Evolutionary conservation across 2,113 vertebrate species (phyloP).

Genomic region (Verasper variegatus): DNA sequence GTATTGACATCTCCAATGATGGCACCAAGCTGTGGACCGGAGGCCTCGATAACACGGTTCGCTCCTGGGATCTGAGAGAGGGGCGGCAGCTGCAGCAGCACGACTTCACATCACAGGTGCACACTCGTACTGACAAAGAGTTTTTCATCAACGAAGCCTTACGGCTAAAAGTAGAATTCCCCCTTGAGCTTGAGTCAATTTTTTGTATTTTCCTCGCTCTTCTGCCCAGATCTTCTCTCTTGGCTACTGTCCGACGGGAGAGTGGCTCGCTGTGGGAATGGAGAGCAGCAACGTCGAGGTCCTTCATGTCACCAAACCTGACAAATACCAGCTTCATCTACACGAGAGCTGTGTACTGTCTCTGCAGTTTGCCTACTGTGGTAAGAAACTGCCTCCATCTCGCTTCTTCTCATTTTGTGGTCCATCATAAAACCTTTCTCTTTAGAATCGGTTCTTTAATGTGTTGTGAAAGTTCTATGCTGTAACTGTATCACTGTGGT

Average conservation of each 20-base stretch:
- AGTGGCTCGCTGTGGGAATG: constrained; percentile 98
- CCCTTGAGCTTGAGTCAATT: not conserved
- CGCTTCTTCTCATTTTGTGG: not conserved
- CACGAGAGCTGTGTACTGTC: constrained; percentile 98
- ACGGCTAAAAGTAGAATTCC: not conserved
- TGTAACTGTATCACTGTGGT: not conserved
- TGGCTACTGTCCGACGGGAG: constrained; percentile 96
- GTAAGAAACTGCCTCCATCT: constrained; percentile 74
- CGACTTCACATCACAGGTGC: constrained; percentile 97
- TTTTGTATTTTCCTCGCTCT: not conserved
- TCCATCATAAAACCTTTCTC: not conserved
- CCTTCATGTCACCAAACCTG: constrained; percentile 95
- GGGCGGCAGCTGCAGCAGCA: constrained; percentile 97
- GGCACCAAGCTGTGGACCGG: constrained; percentile 98
- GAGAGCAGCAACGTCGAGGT: constrained; percentile 99
- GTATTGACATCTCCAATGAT: constrained; percentile 96
- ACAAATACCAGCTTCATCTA: constrained; percentile 98
- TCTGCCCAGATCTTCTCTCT: constrained; percentile 91
- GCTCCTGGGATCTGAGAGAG: constrained; percentile 96
- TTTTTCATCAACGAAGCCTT: not conserved
- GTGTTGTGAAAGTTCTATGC: not conserved
- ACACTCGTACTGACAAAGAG: not conserved
- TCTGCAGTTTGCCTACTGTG: constrained; percentile 96
- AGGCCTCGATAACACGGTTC: constrained; percentile 95
- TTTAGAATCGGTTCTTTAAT: not conserved